Conservation (phyloP, 2,888 invertebrate genomes). For the Criorhina ranunculi region DNA sequence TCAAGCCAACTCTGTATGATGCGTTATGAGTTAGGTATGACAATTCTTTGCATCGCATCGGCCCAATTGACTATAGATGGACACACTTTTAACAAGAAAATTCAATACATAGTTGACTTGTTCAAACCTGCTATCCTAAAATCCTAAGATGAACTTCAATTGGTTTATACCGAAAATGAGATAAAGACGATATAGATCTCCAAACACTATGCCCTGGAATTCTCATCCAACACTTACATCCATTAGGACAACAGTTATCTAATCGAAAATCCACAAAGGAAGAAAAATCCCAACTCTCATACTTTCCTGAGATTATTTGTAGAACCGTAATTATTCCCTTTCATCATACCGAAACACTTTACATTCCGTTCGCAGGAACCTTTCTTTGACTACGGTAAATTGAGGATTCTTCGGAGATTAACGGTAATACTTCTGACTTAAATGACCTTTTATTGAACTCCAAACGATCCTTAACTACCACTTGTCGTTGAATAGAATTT, state of each 20-base stretch:
- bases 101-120: no score
- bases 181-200: not conserved
- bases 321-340: conserved; percentile 10
- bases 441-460: conserved; percentile 19
- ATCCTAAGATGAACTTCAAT: no score
- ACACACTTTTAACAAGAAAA: no score
- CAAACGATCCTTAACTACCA: conserved; percentile 20
- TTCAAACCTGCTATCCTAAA: no score
- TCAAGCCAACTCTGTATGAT: no score
- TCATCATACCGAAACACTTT: conserved; percentile 34
- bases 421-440: conserved; percentile 8
- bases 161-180: not conserved
- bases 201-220: not conserved
- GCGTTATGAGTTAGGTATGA: no score
- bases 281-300: not conserved
- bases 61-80: no score
- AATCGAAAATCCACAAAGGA: not conserved
- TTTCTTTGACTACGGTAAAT: not conserved
- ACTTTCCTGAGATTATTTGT: conserved; percentile 1
- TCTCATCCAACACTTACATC: not conserved
- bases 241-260: conserved; percentile 6
- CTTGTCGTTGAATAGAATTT: conserved; percentile 31
- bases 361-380: not conserved
- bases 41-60: no score
- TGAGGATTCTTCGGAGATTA: conserved; percentile 36